Base-by-base conservation (phyloP, 2,888 invertebrate species). In the Gasteruption jaculator region DNA sequence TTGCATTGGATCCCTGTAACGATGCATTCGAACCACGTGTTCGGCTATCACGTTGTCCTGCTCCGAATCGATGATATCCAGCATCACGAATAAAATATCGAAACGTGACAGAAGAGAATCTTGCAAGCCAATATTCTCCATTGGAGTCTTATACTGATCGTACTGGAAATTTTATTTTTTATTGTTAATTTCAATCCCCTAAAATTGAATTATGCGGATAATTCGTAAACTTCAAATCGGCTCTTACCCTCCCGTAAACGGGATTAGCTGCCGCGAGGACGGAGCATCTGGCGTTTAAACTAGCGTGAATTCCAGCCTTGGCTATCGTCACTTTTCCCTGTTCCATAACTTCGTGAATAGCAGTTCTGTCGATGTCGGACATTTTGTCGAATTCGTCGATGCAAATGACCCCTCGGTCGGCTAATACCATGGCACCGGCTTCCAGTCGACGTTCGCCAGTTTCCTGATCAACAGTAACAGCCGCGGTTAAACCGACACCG, bases 291-390 rank as follows among this genome's bases (percentile, higher is more conserved):
- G 97, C 97, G 74, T 99, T 99, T 46, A 99, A 79, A 38, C 93
- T 86, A 3, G 97, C 95, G 71, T 99, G 97, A 48, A 99, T 97
- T 5, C 99, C 99, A 15, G 97, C 99, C 75, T 99, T 99, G 12
- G 97, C 90, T 60, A 99, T 97, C 6, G 97, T 96, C 3, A 99
- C 90, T 53, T 86, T 77, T 4, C 97, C 97, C 72, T 99, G 97
- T 76, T 99, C 97, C 97, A 99, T 94, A 4, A 97, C 99, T 77
- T 99, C 99, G 72, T 99, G 99, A 53, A 99, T 99, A 25, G 99
- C 96, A 0, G 97, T 99, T 60, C 99, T 81, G 75, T 99, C 99
- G 48, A 96, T 88, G 72, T 99, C 99, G 1, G 94, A 93, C 97
- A 99, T 99, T 76, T 95, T 92, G 75, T 99, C 99, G 72, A 99